A percentile compares a stretch with the other conserved stretches of the same genome.
These are phyloP conservation scores for Drosophila setosimentum DNA, from an alignment of 2,888 invertebrate species.

Conservation along the genomic window DNA sequence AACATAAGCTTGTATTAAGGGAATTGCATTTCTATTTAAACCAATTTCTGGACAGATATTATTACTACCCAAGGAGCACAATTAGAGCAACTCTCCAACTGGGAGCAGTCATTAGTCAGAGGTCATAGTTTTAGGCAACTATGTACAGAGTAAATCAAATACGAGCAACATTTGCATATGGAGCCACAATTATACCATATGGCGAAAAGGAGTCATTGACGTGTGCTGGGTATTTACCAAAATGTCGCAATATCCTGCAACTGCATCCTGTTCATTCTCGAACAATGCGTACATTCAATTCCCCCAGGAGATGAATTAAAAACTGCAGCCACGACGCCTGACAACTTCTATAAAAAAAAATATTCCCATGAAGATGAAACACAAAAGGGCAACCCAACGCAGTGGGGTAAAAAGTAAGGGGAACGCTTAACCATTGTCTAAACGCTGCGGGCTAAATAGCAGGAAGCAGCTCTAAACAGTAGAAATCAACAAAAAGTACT, in stretches of 20 bases:
- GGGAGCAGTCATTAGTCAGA: constrained; percentile 29
- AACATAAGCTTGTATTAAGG: not conserved
- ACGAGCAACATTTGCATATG: not conserved
- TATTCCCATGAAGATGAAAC: constrained; percentile 38
- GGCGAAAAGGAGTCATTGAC: constrained; percentile 52
- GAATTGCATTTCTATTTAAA: not conserved
- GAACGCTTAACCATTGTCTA: constrained; percentile 59
- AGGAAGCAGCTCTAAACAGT: constrained; percentile 57
- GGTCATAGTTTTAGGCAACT: constrained; percentile 12
- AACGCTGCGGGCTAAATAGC: constrained; percentile 52
- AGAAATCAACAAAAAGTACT: constrained; percentile 58
- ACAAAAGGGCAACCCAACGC: constrained; percentile 19
- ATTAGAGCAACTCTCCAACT: not conserved
- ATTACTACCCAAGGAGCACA: not conserved
- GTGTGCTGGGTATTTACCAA: constrained; percentile 51
- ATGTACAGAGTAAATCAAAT: constrained; percentile 4
- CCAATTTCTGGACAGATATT: not conserved
- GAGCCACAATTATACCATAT: constrained; percentile 53
- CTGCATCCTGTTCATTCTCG: constrained; percentile 50
- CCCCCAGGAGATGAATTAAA: constrained; percentile 61
- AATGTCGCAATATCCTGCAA: constrained; percentile 65
- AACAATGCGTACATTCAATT: constrained; percentile 62
- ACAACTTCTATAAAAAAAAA: constrained; percentile 35
- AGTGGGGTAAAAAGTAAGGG: not conserved
- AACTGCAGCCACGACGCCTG: constrained; percentile 46